phyloP scores from a whole-genome alignment of 23 tunicate genomes.

The Halocynthia roretzi region DNA sequence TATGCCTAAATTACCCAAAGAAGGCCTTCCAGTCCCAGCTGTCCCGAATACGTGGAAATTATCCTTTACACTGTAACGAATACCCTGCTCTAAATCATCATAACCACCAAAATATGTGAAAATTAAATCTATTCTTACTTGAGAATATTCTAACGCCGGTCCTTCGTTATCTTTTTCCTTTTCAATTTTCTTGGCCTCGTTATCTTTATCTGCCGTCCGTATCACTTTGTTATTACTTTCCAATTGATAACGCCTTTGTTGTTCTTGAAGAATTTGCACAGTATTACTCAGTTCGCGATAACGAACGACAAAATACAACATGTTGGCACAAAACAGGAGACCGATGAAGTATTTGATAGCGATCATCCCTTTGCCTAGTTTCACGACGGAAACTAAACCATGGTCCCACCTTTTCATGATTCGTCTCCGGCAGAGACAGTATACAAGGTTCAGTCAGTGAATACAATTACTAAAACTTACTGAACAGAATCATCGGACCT shows the following conservation, averaged over 20 bases:
- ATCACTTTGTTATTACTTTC: slow-evolving; percentile 9
- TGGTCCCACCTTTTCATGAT: too few species aligned
- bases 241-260: slow-evolving; percentile 12
- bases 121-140: slow-evolving; percentile 2
- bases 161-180: slow-evolving; percentile 21
- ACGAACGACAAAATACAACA: slow-evolving; percentile 62
- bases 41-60: too few species aligned
- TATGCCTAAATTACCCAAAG: too few species aligned
- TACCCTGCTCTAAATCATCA: too few species aligned
- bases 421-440: too few species aligned
- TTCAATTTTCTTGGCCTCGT: slow-evolving; percentile 11
- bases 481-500: too few species aligned
- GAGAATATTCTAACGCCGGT: slow-evolving; percentile 35
- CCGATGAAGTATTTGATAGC: slow-evolving; percentile 36
- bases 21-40: too few species aligned
- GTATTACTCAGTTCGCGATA: slow-evolving; percentile 61
- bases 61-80: too few species aligned
- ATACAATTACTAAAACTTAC: too few species aligned
- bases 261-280: slow-evolving; percentile 48
- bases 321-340: slow-evolving; percentile 36
- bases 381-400: too few species aligned
- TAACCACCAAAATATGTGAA: too few species aligned
- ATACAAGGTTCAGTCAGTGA: too few species aligned
- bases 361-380: not conserved
- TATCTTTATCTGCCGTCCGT: slow-evolving; percentile 19